Percentiles rank a stretch among this genome's conserved stretches.
These are phyloP conservation scores for Rhinogobio ventralis DNA, from an alignment of 2,797 vertebrate species.

Conservation along the genomic window DNA sequence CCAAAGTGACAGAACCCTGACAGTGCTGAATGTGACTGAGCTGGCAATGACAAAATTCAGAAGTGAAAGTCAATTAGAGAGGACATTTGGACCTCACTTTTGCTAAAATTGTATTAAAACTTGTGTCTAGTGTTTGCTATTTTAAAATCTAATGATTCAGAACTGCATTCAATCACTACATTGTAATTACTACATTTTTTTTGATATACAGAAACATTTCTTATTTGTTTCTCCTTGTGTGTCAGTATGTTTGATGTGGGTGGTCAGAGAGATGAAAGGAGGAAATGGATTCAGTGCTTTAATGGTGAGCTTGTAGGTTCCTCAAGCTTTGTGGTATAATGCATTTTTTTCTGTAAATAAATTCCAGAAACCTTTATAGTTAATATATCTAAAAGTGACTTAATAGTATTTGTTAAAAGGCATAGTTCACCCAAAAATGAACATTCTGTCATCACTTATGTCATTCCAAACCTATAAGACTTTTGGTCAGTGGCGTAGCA, in stretches of 20 bases:
- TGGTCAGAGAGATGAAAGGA: conserved; percentile 95
- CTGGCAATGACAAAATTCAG: not conserved
- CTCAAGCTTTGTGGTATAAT: not conserved
- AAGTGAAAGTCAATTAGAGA: not conserved
- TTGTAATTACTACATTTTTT: not conserved
- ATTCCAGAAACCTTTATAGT: not conserved
- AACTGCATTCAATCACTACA: not conserved
- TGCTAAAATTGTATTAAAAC: not conserved
- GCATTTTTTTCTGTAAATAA: not conserved
- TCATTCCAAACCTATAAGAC: not conserved
- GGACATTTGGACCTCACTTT: not conserved
- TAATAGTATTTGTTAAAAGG: not conserved
- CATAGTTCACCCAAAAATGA: not conserved
- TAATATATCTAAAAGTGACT: not conserved
- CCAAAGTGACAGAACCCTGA: not conserved
- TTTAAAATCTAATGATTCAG: not conserved
- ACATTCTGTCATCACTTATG: not conserved
- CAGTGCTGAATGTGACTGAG: not conserved
- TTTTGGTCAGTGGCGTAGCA: not conserved
- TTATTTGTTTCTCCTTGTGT: conserved; percentile 61
- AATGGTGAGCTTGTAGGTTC: conserved; percentile 82
- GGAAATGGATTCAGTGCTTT: conserved; percentile 99
- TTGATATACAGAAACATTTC: not conserved
- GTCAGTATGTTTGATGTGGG: conserved; percentile 98
- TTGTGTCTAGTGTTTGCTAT: not conserved